Percentiles rank a stretch among this genome's conserved stretches.
phyloP scores from a whole-genome alignment of 2,888 invertebrate genomes.

The Lepidonotus clava region DNA sequence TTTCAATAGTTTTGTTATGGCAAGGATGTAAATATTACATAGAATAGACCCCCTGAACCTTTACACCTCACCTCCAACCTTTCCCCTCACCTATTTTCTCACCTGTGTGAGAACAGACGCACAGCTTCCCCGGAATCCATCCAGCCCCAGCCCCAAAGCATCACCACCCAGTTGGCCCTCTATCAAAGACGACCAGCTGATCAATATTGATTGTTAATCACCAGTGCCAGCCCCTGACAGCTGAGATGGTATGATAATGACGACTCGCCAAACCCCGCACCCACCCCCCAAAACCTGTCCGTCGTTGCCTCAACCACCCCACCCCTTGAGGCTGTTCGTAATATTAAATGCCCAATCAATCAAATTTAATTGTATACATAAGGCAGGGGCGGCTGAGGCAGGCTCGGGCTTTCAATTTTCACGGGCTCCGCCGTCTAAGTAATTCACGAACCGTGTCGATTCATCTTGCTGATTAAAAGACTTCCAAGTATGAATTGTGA shows the following conservation, averaged over 20 bases:
- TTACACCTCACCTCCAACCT: neutral
- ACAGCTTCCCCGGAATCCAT: neutral
- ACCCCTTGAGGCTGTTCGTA: conserved; percentile 16
- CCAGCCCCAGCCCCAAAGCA: neutral
- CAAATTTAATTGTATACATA: conserved; percentile 46
- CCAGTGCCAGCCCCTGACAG: neutral
- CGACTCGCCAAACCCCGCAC: neutral
- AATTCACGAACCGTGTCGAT: conserved; percentile 23
- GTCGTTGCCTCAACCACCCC: too few relatives aligned
- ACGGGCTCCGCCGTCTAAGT: conserved; percentile 15
- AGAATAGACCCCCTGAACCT: neutral
- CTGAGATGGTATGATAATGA: neutral
- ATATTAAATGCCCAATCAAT: conserved; percentile 43
- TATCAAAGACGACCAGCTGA: conserved; percentile 29
- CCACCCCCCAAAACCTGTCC: too few relatives aligned
- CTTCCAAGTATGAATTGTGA: conserved; percentile 29
- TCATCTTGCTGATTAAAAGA: conserved; percentile 42
- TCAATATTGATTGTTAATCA: conserved; percentile 32
- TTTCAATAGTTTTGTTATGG: too few relatives aligned
- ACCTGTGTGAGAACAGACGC: neutral
- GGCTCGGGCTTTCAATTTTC: conserved; percentile 25
- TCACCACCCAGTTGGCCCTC: neutral
- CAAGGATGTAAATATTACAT: neutral
- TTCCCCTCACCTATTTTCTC: neutral
- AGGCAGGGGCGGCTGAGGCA: neutral